phyloP scores from a whole-genome alignment of 1,140 invertebrate genomes.

The Elysia chlorotica region DNA sequence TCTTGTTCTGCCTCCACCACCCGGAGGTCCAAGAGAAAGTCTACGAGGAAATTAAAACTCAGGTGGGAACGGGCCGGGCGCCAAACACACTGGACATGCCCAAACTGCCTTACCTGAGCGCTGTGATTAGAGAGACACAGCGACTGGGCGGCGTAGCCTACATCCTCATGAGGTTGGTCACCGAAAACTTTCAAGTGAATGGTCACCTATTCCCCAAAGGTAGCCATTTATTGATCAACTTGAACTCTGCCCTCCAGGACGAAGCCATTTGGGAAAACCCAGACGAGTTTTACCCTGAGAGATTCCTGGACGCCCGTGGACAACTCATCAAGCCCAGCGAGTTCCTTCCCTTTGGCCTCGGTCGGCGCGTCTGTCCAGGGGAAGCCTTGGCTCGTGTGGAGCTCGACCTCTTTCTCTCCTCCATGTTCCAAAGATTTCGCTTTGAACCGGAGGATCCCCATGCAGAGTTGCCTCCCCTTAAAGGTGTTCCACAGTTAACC shows the following conservation, averaged over 20 bases:
- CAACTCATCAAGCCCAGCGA: not conserved
- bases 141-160: constrained; percentile 34
- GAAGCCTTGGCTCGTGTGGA: too few relatives aligned
- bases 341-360: too few relatives aligned
- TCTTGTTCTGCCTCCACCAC: constrained; percentile 76
- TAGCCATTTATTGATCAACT: constrained; percentile 37
- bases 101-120: constrained; percentile 29
- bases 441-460: not conserved
- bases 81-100: constrained; percentile 22
- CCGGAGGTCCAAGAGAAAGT: constrained; percentile 74
- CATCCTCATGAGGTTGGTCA: constrained; percentile 44
- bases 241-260: constrained; percentile 47
- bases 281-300: constrained; percentile 72
- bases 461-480: not conserved
- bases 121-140: constrained; percentile 30
- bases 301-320: constrained; percentile 58
- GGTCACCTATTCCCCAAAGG: constrained; percentile 51
- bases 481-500: too few relatives aligned
- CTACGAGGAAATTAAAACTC: not conserved
- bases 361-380: constrained; percentile 1
- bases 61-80: not conserved
- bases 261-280: constrained; percentile 70
- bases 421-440: not conserved
- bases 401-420: not conserved
- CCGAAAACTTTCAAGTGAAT: constrained; percentile 35